Evolutionary conservation across 2,888 invertebrate species (phyloP), one percentile per base, ranked within the genome.

Genomic region (Drosophila ezoana): DNA sequence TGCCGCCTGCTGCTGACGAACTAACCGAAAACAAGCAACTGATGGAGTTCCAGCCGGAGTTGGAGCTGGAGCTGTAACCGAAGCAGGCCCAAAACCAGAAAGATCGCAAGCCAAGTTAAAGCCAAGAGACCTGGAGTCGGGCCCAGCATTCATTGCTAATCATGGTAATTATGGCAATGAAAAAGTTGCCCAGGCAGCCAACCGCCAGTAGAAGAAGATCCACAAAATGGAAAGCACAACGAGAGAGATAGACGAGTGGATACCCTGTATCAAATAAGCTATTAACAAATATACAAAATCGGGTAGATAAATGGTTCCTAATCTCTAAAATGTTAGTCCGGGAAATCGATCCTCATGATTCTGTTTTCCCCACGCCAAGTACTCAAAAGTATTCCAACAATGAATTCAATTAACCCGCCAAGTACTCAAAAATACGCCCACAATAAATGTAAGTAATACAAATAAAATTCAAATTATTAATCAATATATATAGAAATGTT

Each of bases 161-260:
- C 85, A 85, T 88, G 80, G 84, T 90, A 89, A 90, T 90, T 90
- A 90, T 90, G 87, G 85, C 85, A 82, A 84, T 79, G 87, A 87
- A 88, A 79, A 79, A 76, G 86, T 74, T 76, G 82, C 79, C 64
- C 70, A 69, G 68, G 53, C 76, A 67, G 62, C 61, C 74, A 83
- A 52, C 56, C 28, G 28, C 8, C 49, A 69, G 62, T 28, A 45
- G 43, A 54, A 64, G 48, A 58, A 68, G 65, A 45, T 43, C 35
- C 59, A 23, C 48, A 53, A 51, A 60, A 16, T 33, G 8, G 1
- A 9, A 18, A 8, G 8, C 8, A 5, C 13, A 9, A 4, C 3
- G 3, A 0, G 40, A 23, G 10, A 13, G 38, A 2, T 10, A 9
- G 40, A 18, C 52, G 14, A 1, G 1, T 0, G 6, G 10, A 54